A percentile compares a stretch with the other conserved stretches of the same genome.
phyloP scores from a whole-genome alignment of 2,888 invertebrate species.

The Eupithecia exiguata region DNA sequence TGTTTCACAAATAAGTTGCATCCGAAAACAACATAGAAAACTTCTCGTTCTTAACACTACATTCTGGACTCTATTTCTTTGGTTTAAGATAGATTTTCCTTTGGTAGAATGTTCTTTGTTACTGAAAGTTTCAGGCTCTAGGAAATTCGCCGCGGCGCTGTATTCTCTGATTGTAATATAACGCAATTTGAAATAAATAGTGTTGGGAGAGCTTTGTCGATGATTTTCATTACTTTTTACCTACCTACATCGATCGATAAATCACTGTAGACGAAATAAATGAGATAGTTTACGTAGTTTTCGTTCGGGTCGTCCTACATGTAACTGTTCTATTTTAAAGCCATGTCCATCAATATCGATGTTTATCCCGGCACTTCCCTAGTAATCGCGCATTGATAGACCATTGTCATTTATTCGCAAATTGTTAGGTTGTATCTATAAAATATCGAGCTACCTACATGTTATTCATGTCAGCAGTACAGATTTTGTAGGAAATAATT shows the following conservation, averaged over 20 bases:
- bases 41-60: constrained; percentile 47
- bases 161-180: constrained; percentile 81
- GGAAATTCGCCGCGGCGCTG: constrained; percentile 71
- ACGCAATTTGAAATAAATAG: constrained; percentile 79
- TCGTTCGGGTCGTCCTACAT: too few species aligned
- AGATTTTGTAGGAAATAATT: too few species aligned
- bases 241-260: not conserved
- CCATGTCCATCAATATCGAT: too few species aligned
- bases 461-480: too few species aligned
- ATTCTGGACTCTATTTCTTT: constrained; percentile 50
- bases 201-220: constrained; percentile 50
- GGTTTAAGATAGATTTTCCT: constrained; percentile 51
- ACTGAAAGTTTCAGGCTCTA: constrained; percentile 69
- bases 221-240: constrained; percentile 15
- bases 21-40: constrained; percentile 83
- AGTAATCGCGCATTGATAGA: too few species aligned
- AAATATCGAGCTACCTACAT: too few species aligned
- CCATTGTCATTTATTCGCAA: too few species aligned
- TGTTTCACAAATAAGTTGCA: constrained; percentile 83
- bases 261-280: not conserved
- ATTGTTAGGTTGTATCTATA: too few species aligned
- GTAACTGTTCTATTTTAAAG: too few species aligned
- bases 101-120: constrained; percentile 69
- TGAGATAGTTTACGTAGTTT: too few species aligned
- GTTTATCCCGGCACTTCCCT: too few species aligned